A percentile compares a stretch with the other conserved stretches of the same genome.
phyloP scores from a whole-genome alignment of 2,797 vertebrate species.

The Psittacula derbiana region DNA sequence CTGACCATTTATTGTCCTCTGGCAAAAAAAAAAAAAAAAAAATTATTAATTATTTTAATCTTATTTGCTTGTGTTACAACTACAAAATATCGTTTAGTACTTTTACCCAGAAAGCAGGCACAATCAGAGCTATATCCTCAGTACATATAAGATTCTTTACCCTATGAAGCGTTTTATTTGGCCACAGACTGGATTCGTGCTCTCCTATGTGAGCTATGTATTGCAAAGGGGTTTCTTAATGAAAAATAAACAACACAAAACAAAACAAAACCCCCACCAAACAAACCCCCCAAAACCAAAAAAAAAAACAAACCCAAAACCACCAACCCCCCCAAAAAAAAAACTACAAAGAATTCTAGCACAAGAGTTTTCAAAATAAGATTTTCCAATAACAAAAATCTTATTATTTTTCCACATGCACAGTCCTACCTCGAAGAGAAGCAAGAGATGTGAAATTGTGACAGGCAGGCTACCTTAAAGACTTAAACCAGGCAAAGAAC shows the following conservation, averaged over 20 bases:
- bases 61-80: background rate
- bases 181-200: background rate
- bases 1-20: background rate
- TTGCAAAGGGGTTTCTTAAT: background rate
- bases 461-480: background rate
- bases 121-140: background rate
- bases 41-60: background rate
- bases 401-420: background rate
- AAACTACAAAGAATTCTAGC: background rate
- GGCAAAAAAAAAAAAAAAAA: background rate
- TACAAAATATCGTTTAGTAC: background rate
- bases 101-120: background rate
- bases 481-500: background rate
- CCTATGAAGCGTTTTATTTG: background rate
- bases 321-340: background rate
- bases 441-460: background rate
- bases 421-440: background rate
- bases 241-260: rapidly evolving
- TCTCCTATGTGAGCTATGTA: background rate
- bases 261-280: background rate
- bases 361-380: background rate
- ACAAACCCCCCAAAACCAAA: no score
- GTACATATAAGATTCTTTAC: background rate
- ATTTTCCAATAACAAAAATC: background rate
- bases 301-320: background rate